Evolutionary conservation across 2,888 invertebrate genomes (phyloP).

Genomic region (Carterocephalus palaemon): DNA sequence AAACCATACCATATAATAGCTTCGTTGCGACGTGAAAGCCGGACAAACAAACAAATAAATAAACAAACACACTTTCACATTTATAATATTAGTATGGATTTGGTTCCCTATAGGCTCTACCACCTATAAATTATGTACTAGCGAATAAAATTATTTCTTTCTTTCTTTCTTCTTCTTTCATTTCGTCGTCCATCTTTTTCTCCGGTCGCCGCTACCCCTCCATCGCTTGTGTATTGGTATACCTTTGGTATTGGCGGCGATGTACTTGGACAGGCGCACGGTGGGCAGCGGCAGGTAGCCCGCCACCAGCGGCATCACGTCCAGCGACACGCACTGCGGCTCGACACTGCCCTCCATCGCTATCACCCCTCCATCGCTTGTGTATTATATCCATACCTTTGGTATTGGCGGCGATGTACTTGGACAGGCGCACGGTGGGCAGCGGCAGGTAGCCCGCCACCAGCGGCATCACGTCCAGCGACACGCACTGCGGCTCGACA

Average conservation of each 20-base stretch:
- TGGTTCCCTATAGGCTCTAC: no score
- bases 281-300: constrained; percentile 94
- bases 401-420: constrained; percentile 89
- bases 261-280: constrained; percentile 92
- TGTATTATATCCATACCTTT: constrained; percentile 63
- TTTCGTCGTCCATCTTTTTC: no score
- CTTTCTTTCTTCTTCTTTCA: no score
- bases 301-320: constrained; percentile 95
- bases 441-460: constrained; percentile 93
- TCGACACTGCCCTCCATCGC: constrained; percentile 82
- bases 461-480: constrained; percentile 95
- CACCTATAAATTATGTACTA: no score
- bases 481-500: constrained; percentile 84
- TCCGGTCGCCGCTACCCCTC: no score
- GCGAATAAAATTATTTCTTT: no score
- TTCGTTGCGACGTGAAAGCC: no score
- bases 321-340: constrained; percentile 87
- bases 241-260: constrained; percentile 85
- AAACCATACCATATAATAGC: no score
- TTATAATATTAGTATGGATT: no score
- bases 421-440: constrained; percentile 91
- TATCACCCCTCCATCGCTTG: constrained; percentile 86
- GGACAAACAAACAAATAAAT: no score
- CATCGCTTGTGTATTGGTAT: constrained; percentile 24
- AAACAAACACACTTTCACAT: no score